A percentile compares a stretch with the other conserved stretches of the same genome.
Evolutionary conservation across 2,888 invertebrate genomes (phyloP).

Genomic region (Harmothoe impar): DNA sequence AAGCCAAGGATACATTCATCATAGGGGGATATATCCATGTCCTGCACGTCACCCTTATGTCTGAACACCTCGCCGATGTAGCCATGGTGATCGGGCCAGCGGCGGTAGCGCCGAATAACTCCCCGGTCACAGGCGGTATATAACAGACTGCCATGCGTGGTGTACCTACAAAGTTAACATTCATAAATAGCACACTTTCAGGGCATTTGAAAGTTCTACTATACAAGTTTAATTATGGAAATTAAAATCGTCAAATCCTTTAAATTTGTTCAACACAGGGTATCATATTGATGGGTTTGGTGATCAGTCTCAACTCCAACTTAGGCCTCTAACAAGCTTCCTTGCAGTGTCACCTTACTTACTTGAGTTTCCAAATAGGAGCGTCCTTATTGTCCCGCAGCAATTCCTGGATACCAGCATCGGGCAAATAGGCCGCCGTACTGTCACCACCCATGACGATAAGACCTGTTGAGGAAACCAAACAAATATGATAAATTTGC

Average conservation of each 20-base stretch:
- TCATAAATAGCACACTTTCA: no score
- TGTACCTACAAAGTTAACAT: conserved; percentile 78
- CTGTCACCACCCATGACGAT: conserved; percentile 84
- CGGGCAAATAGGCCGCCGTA: conserved; percentile 84
- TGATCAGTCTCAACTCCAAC: no score
- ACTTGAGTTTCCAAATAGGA: conserved; percentile 84
- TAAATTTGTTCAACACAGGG: no score
- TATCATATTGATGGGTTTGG: no score
- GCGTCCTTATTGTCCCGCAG: conserved; percentile 82
- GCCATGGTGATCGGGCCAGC: conserved; percentile 84
- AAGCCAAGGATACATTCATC: conserved; percentile 85
- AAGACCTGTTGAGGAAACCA: conserved; percentile 78
- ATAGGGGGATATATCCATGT: conserved; percentile 85
- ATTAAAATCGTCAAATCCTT: neutral
- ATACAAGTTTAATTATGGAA: neutral
- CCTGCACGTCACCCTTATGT: conserved; percentile 84
- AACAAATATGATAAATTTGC: no score
- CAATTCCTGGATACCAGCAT: conserved; percentile 83
- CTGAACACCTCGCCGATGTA: conserved; percentile 84
- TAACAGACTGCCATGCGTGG: conserved; percentile 84
- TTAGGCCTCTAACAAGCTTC: no score
- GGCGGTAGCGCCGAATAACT: conserved; percentile 83
- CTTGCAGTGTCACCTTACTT: conserved; percentile 18
- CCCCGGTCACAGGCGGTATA: conserved; percentile 84
- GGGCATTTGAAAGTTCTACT: neutral